Base-by-base conservation (phyloP, 1,140 invertebrate species). In the Rhynchophorus ferrugineus region DNA sequence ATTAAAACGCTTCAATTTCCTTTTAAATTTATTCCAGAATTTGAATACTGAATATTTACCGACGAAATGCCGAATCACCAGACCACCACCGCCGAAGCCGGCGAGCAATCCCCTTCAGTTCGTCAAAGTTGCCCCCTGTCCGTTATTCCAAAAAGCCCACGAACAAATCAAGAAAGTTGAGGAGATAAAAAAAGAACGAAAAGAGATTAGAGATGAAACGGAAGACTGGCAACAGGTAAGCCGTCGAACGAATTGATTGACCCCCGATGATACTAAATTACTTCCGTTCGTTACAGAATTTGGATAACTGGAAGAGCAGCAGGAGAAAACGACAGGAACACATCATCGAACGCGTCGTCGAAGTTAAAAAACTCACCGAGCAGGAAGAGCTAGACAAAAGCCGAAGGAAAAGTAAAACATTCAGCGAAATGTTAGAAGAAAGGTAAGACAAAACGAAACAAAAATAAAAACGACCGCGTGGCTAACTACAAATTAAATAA, bases 171-270 rank as follows among this genome's bases (percentile, higher is more conserved):
- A 88, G 59, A 81, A 89, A 56, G 86, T 87, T 3, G 84, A 91
- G 62, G 85, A 90, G 65, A 83, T 89, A 19, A 88, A 87, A 64
- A 87, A 87, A 60, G 75, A 83, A 22, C 83, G 85, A 57, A 81
- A 87, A 63, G 81, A 85, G 42, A 73, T 80, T 0, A 71, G 79
- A 44, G 84, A 89, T 67, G 86, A 92, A 60, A 84, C 87, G 38
- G 88, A 91, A 69, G 90, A 93, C 64, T 95, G 91, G 91, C 89
- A 93, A 75, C 85, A 85, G 73, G 91, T 94, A 72, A 83, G 83
- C 36, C 43, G 14, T 33, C 24, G 5, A 14, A 5, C 3, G 13
- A 13, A 3, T 5, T 3, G 5, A 37, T 14, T 13, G 16, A 5
- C 9, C 16, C 9, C 3, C 35, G 21, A 24, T 36, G 38, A 38